Evolutionary conservation across 1,140 invertebrate species (phyloP).

Genomic region (Anagrus nilaparvatae): DNA sequence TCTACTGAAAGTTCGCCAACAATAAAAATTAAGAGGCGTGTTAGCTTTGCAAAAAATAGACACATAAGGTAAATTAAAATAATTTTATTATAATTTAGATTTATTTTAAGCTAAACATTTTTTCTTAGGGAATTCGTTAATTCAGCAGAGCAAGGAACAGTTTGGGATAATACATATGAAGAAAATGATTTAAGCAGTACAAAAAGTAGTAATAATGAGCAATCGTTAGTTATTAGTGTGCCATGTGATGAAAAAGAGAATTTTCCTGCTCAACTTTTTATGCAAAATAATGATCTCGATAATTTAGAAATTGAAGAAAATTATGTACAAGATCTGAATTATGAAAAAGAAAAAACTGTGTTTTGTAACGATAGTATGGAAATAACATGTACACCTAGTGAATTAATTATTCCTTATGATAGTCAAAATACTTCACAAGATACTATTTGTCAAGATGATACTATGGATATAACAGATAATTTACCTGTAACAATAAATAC

Average conservation of each 20-base stretch:
- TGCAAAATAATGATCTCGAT: constrained; percentile 9
- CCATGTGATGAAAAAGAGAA: constrained; percentile 15
- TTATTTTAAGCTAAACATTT: not conserved
- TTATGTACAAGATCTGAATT: not conserved
- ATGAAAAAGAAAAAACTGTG: constrained; percentile 4
- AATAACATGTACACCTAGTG: not conserved
- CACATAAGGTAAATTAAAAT: constrained; percentile 12
- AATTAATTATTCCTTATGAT: constrained; percentile 1
- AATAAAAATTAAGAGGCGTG: constrained; percentile 15
- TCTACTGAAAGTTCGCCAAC: constrained; percentile 11
- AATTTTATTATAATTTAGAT: not conserved
- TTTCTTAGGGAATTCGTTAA: constrained; percentile 16
- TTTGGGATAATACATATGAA: constrained; percentile 17
- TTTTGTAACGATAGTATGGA: constrained; percentile 13
- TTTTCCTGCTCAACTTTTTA: constrained; percentile 15
- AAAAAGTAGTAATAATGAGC: constrained; percentile 11
- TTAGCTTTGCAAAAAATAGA: constrained; percentile 18
- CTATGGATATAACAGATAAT: constrained; percentile 13
- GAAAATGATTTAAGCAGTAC: constrained; percentile 14
- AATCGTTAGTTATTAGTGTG: constrained; percentile 10
- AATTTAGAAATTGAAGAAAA: constrained; percentile 10
- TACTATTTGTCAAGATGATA: constrained; percentile 1
- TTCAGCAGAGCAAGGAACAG: constrained; percentile 13
- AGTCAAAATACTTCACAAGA: constrained; percentile 1
- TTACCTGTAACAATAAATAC: not conserved